phyloP scores from a whole-genome alignment of 2,888 invertebrate genomes.

The Calameuta filiformis region DNA sequence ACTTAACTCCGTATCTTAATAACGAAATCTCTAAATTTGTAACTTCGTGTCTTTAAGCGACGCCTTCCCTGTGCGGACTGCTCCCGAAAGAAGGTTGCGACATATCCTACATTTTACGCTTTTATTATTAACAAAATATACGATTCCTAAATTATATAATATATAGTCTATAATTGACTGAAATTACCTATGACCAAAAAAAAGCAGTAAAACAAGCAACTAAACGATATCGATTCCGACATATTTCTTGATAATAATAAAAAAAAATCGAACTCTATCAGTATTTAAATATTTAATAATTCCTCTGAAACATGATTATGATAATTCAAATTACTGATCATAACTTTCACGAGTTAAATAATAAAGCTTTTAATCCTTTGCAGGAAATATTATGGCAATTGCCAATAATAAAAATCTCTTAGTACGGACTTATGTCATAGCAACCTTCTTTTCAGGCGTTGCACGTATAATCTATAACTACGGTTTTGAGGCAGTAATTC shows the following conservation, averaged over 20 bases:
- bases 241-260: no score
- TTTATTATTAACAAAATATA: background rate
- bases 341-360: no score
- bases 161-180: background rate
- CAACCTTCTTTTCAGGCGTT: background rate
- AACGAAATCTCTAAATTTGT: constrained; percentile 7
- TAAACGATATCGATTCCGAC: no score
- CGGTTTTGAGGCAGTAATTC: constrained; percentile 36
- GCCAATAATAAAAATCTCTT: background rate
- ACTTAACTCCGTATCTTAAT: constrained; percentile 35
- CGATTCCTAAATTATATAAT: background rate
- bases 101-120: background rate
- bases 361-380: no score
- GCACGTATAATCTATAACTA: constrained; percentile 19
- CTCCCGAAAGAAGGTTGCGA: background rate
- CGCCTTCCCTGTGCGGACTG: constrained; percentile 3
- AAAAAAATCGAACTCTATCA: background rate
- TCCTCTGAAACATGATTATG: background rate
- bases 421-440: background rate
- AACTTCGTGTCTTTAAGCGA: constrained; percentile 12
- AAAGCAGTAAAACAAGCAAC: no score
- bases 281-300: background rate
- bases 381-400: no score
- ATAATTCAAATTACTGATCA: no score
- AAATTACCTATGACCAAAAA: background rate